These are phyloP conservation scores for Dryadula phaetusa DNA, from an alignment of 2,888 invertebrate genomes.

Conservation along the genomic window DNA sequence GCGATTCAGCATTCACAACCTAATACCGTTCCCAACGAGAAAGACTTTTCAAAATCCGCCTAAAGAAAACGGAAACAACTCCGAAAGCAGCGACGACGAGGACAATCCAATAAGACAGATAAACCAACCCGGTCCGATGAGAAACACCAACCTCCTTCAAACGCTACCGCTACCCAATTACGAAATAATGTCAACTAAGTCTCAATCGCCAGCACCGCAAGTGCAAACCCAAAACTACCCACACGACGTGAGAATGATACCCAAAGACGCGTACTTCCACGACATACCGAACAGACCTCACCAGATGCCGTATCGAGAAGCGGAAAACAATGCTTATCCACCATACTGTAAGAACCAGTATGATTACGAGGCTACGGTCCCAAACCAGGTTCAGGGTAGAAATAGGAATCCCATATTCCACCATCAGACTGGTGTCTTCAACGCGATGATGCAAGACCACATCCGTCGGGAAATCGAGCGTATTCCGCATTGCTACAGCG, in stretches of 20 bases:
- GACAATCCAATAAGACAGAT: constrained; percentile 75
- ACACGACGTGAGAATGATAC: constrained; percentile 72
- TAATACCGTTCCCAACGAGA: constrained; percentile 81
- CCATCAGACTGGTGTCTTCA: constrained; percentile 76
- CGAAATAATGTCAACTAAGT: constrained; percentile 79
- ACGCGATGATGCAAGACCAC: constrained; percentile 82
- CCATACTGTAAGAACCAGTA: constrained; percentile 64
- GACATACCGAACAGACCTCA: constrained; percentile 81
- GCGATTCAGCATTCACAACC: constrained; percentile 79
- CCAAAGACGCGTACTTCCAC: constrained; percentile 86
- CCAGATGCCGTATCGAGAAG: constrained; percentile 67
- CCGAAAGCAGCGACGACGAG: constrained; percentile 85
- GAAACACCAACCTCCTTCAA: constrained; percentile 79
- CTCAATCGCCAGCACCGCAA: constrained; percentile 71
- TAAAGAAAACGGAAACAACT: constrained; percentile 79
- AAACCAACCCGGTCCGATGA: constrained; percentile 83
- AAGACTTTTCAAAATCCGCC: constrained; percentile 77
- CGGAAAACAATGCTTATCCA: constrained; percentile 63
- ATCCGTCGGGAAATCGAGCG: constrained; percentile 79
- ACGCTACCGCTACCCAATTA: constrained; percentile 83
- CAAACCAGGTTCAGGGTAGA: constrained; percentile 65
- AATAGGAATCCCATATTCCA: constrained; percentile 76
- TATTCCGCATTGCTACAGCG: constrained; percentile 80
- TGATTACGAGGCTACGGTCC: constrained; percentile 67
- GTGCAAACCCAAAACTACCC: constrained; percentile 53